Conservation (phyloP, 2,797 vertebrate species). For the Acanthopagrus latus region DNA sequence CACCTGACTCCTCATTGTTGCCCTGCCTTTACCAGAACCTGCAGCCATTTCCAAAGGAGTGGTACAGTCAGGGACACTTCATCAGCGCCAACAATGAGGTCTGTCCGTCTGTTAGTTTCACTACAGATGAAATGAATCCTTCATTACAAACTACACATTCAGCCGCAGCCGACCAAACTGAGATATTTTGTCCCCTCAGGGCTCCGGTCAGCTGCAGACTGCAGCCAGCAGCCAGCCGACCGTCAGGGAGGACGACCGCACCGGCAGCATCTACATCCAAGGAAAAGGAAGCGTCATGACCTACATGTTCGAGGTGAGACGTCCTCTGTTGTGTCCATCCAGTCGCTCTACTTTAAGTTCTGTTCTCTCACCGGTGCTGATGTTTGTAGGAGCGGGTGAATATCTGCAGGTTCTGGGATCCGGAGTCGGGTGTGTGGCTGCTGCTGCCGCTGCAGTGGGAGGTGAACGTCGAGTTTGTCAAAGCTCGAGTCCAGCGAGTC, state of each 20-base stretch:
- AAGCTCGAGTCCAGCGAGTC: slow-evolving; percentile 68
- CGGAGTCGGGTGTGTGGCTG: slow-evolving; percentile 77
- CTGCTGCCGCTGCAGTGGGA: slow-evolving; percentile 82
- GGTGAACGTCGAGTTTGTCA: slow-evolving; percentile 75
- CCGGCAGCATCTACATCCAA: slow-evolving; percentile 71
- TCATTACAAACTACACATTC: neutral
- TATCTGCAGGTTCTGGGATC: slow-evolving; percentile 81
- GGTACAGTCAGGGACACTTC: slow-evolving; percentile 77
- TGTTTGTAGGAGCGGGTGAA: slow-evolving; percentile 75
- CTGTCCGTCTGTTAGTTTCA: neutral
- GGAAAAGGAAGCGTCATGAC: slow-evolving; percentile 80
- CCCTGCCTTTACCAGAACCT: slow-evolving; percentile 62
- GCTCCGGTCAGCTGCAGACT: slow-evolving; percentile 28
- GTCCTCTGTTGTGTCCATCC: neutral
- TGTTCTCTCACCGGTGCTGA: neutral
- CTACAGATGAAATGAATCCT: neutral
- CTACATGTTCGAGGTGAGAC: slow-evolving; percentile 83
- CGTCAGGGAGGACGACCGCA: slow-evolving; percentile 70
- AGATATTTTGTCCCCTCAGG: slow-evolving; percentile 27
- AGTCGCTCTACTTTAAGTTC: neutral
- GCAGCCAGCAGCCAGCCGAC: slow-evolving; percentile 29
- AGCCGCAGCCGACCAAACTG: accelerated
- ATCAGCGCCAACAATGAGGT: slow-evolving; percentile 65
- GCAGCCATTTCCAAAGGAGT: slow-evolving; percentile 76
- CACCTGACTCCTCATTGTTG: neutral